Conservation (phyloP, 2,113 vertebrate species). For the Catagonus wagneri region DNA sequence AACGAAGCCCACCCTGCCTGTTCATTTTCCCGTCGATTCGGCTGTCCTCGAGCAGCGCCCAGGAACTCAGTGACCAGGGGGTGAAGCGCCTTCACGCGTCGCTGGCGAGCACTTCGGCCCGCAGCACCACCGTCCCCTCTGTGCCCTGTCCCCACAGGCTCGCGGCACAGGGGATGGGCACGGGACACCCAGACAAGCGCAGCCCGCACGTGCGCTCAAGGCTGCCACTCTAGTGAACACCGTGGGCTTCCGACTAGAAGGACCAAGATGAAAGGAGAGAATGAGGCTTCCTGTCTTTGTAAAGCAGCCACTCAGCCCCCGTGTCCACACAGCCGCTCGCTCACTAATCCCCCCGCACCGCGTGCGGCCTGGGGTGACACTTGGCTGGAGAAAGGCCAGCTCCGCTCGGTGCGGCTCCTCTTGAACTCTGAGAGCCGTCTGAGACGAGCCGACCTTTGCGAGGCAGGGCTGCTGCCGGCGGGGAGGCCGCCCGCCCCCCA, state of each 20-base stretch:
- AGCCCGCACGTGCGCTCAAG: slow-evolving; percentile 59
- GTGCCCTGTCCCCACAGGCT: not conserved
- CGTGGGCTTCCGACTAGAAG: slow-evolving; percentile 66
- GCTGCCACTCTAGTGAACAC: slow-evolving; percentile 74
- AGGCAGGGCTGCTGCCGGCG: slow-evolving; percentile 85
- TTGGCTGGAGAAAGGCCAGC: slow-evolving; percentile 89
- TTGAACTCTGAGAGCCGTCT: slow-evolving; percentile 88
- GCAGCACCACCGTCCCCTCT: not conserved
- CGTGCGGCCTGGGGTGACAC: no score
- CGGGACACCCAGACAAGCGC: slow-evolving; percentile 42
- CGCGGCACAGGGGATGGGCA: accelerated
- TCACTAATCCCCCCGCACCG: no score
- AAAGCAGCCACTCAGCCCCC: slow-evolving; percentile 69
- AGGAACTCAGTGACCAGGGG: slow-evolving; percentile 77
- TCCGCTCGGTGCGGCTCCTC: slow-evolving; percentile 88
- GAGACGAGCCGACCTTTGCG: slow-evolving; percentile 87
- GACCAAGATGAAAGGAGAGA: slow-evolving; percentile 75
- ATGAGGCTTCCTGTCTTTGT: slow-evolving; percentile 62
- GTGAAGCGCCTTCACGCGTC: slow-evolving; percentile 57
- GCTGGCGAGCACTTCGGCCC: slow-evolving; percentile 42
- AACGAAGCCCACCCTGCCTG: slow-evolving; percentile 77
- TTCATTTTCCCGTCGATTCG: slow-evolving; percentile 79
- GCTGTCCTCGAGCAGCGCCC: slow-evolving; percentile 52
- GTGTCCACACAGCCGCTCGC: slow-evolving; percentile 79
- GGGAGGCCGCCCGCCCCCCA: slow-evolving; percentile 81